A percentile compares a stretch with the other conserved stretches of the same genome.
Evolutionary conservation across 1,140 invertebrate species (phyloP).

Genomic region (Drosophila melanogaster): Release_6_plus_ISO1_MT NT_033777.3:8577501-8578000

Average conservation of each 20-base stretch:
- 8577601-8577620: slow-evolving; percentile 70
- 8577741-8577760: too few relatives aligned
- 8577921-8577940: not conserved
- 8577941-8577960: not conserved
- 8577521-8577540: slow-evolving; percentile 32
- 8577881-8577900: too few relatives aligned
- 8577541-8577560: not conserved
- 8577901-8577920: not conserved
- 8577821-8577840: too few relatives aligned
- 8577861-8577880: too few relatives aligned
- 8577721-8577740: too few relatives aligned
- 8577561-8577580: not conserved
- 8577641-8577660: slow-evolving; percentile 31
- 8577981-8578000: slow-evolving; percentile 49
- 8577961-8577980: slow-evolving; percentile 27
- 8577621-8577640: slow-evolving; percentile 15
- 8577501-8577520: slow-evolving; percentile 59
- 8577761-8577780: too few relatives aligned
- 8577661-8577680: slow-evolving; percentile 29
- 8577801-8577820: too few relatives aligned
- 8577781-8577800: too few relatives aligned
- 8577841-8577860: too few relatives aligned
- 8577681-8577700: slow-evolving; percentile 14
- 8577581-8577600: slow-evolving; percentile 56
- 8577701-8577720: not conserved